A percentile compares a stretch with the other conserved stretches of the same genome.
Conservation (phyloP, 2,797 vertebrate genomes). For the Halcyon smyrnensis region DNA sequence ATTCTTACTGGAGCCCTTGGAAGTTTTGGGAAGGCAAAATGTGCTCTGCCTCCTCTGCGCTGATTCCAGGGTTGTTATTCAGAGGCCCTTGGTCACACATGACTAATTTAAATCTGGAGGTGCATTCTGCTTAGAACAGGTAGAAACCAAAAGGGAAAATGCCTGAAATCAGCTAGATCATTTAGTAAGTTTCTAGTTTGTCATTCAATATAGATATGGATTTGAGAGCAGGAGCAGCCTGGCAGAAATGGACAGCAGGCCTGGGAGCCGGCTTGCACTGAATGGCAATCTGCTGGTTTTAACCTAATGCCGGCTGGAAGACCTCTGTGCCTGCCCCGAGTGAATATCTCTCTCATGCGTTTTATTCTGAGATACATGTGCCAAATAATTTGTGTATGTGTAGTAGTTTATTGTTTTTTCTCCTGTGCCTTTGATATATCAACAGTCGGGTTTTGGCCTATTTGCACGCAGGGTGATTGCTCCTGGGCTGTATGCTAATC, state of each 20-base stretch:
- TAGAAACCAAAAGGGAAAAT: not conserved
- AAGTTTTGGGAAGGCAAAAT: not conserved
- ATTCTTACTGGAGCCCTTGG: not conserved
- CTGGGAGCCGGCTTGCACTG: not conserved
- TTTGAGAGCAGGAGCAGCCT: not conserved
- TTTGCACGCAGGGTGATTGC: not conserved
- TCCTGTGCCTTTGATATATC: not conserved
- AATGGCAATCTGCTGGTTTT: not conserved
- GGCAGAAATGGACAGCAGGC: not conserved
- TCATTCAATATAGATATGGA: not conserved
- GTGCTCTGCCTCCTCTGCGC: not conserved
- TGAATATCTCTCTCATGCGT: accelerated
- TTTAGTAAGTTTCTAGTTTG: not conserved
- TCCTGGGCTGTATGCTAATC: not conserved
- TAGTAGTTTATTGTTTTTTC: not conserved
- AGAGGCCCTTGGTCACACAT: accelerated
- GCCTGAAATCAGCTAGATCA: not conserved
- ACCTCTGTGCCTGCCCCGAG: not conserved
- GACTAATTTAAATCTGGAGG: not conserved
- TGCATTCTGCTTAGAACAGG: not conserved
- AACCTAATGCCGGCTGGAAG: not conserved
- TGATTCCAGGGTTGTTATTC: not conserved
- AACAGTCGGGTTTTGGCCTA: not conserved
- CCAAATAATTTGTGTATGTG: not conserved
- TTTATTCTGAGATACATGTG: accelerated